Evolutionary conservation across 2,888 invertebrate genomes (phyloP).

Genomic region (Megastigmus dorsalis): DNA sequence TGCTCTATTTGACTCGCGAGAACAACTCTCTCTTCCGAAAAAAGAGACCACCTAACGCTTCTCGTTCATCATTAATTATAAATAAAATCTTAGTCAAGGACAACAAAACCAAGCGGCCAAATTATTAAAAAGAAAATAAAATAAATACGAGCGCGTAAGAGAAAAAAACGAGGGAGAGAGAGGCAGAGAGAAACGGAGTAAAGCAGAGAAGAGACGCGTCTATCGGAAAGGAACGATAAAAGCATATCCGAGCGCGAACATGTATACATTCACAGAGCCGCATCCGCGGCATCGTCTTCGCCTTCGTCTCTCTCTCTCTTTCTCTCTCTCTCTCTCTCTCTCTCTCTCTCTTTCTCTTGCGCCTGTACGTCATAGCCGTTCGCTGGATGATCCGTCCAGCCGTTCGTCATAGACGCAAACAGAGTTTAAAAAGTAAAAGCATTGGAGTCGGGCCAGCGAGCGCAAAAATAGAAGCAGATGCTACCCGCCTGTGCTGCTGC

Average conservation of each 20-base stretch:
- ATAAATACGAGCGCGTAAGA: no score
- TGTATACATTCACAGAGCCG: background rate
- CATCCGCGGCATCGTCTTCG: no score
- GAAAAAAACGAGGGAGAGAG: no score
- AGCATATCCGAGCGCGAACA: background rate
- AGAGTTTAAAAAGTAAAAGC: slow-evolving; percentile 71
- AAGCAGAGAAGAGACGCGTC: background rate
- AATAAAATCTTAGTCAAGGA: background rate
- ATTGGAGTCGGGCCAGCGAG: slow-evolving; percentile 72
- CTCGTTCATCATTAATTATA: slow-evolving; percentile 12
- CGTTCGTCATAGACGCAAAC: slow-evolving; percentile 65
- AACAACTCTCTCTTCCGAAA: background rate
- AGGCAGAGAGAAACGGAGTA: background rate
- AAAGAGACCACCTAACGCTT: background rate
- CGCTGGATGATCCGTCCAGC: slow-evolving; percentile 67
- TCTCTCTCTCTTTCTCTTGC: background rate
- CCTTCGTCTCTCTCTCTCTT: background rate
- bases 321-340: background rate
- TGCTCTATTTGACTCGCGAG: background rate
- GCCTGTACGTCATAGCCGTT: slow-evolving; percentile 51
- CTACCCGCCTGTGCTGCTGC: slow-evolving; percentile 60
- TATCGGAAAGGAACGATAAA: slow-evolving; percentile 8
- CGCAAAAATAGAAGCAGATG: slow-evolving; percentile 75
- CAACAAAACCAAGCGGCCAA: background rate
- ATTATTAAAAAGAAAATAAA: no score